These are phyloP conservation scores for Otis tarda DNA, from an alignment of 2,113 vertebrate species.

Conservation along the genomic window DNA sequence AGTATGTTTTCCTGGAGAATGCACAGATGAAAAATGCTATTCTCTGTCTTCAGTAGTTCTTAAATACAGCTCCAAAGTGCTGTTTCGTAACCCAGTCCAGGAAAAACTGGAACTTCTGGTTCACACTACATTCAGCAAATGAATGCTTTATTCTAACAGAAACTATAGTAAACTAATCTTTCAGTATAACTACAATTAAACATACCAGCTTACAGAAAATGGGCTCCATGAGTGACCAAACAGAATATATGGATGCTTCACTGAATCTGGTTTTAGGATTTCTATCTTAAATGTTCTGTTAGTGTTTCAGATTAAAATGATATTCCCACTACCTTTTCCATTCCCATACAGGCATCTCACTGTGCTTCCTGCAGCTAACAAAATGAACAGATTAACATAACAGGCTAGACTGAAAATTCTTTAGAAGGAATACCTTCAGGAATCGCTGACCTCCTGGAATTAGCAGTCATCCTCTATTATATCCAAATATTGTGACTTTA, in stretches of 20 bases:
- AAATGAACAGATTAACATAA: neutral
- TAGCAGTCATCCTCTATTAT: neutral
- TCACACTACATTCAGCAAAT: neutral
- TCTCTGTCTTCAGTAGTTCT: neutral
- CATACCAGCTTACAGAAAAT: neutral
- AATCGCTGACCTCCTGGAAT: neutral
- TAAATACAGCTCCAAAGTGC: neutral
- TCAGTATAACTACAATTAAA: neutral
- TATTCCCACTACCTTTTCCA: neutral
- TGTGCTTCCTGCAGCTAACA: neutral
- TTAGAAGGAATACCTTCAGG: neutral
- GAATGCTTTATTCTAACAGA: neutral
- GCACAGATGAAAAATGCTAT: neutral
- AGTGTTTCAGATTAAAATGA: neutral
- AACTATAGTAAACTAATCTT: neutral
- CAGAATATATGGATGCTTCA: neutral
- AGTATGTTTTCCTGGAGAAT: neutral
- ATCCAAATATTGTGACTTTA: neutral
- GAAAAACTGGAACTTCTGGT: neutral
- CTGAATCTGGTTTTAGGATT: neutral
- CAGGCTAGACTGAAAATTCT: neutral
- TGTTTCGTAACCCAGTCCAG: neutral
- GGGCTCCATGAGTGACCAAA: neutral
- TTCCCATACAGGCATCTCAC: neutral
- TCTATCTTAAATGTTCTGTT: neutral